Evolutionary conservation across 2,113 vertebrate species (phyloP), one percentile per base, ranked within the genome.

Genomic region (Cranoglanis bouderius): DNA sequence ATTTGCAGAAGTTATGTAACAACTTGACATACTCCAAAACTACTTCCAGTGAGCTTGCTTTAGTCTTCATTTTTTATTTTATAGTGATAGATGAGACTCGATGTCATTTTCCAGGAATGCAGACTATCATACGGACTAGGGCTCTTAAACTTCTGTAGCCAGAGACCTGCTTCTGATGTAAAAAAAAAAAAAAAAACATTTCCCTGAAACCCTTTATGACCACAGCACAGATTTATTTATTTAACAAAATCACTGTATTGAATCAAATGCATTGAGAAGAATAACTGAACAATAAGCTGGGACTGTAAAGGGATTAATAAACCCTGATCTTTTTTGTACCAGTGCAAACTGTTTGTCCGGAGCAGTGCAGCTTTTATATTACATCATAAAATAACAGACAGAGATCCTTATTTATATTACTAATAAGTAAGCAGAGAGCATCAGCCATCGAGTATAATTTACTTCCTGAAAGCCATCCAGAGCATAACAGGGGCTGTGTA

Each of bases 311-410:
- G 10, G 43, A 32, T 46, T 3, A 51, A 85, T 12, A 12, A 35
- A 70, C 19, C 19, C 18, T 51, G 63, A 72, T 72, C 43, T 24
- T 85, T 70, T 12, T 51, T 9, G n/a, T 38, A 59, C 75, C 75
- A 16, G 29, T 6, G 43, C 24, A 75, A 53, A 43, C 12, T 13
- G 70, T n/a, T n/a, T n/a, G 24, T 59, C 35, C 13, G 21, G 4
- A 78, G 19, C 46, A 35, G 19, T 83, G 24, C 2, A 55, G 40
- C 59, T n/a, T 26, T 84, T 70, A 84, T 74, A 63, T 57, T 77
- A 74, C 49, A 55, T 65, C 77, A 81, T 72, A 90, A 72, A 59
- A 70, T 32, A 46, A 16, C 77, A 63, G 51, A 85, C 83, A 85
- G 40, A 49, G 12, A 80, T 59, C 29, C 26, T 85, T 84, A 84